These are phyloP conservation scores for Ephestia elutella DNA, from an alignment of 1,140 invertebrate genomes.

Conservation along the genomic window DNA sequence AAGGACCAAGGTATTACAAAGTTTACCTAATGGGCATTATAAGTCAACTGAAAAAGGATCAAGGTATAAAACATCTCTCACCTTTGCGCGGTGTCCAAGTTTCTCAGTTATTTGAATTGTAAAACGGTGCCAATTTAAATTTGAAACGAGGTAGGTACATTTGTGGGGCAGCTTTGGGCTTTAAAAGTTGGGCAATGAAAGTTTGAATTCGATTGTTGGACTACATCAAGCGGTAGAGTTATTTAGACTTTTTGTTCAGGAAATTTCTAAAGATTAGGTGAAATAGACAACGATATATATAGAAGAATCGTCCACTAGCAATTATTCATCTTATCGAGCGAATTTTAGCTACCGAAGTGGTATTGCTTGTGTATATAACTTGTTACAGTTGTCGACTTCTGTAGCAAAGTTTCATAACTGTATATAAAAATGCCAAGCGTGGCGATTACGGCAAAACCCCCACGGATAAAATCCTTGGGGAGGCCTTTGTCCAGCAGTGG, in stretches of 20 bases:
- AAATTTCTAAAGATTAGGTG: not conserved
- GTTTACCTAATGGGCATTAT: constrained; percentile 30
- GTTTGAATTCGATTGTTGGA: constrained; percentile 15
- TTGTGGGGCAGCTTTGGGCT: not conserved
- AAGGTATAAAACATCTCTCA: constrained; percentile 34
- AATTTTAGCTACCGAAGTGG: no score
- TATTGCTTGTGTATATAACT: no score
- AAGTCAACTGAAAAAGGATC: constrained; percentile 29
- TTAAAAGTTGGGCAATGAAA: not conserved
- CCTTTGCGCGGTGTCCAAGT: constrained; percentile 31
- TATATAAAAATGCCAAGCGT: no score
- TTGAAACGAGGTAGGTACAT: constrained; percentile 23
- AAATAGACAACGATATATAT: not conserved
- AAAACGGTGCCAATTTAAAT: constrained; percentile 37
- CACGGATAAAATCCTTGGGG: no score
- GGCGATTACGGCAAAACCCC: no score
- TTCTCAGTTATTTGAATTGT: constrained; percentile 36
- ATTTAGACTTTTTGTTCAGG: not conserved
- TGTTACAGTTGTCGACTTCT: no score
- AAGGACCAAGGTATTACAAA: not conserved
- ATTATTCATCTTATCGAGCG: no score
- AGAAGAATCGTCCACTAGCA: no score
- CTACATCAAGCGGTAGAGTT: constrained; percentile 9
- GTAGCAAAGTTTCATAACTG: no score
- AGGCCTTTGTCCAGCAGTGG: no score